A percentile compares a stretch with the other conserved stretches of the same genome.
phyloP scores from a whole-genome alignment of 2,797 vertebrate genomes.

The Ficedula albicollis region DNA sequence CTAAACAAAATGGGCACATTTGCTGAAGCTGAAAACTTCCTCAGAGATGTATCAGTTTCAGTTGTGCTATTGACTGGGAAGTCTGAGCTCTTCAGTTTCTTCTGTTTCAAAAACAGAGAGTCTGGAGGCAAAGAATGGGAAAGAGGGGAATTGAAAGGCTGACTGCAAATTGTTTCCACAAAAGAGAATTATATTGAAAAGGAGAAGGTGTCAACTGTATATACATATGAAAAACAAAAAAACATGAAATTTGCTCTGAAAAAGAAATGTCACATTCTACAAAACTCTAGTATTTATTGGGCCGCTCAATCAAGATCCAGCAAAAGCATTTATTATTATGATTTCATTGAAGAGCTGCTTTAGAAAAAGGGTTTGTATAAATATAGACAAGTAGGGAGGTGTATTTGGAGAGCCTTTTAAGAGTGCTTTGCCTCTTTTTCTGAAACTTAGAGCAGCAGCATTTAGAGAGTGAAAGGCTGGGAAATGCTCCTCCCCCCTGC shows the following conservation, averaged over 20 bases:
- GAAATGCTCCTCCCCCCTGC: background rate
- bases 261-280: background rate
- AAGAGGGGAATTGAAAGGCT: background rate
- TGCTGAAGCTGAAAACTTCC: background rate
- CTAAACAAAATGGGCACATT: background rate
- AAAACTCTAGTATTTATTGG: background rate
- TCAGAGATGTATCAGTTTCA: constrained; percentile 3
- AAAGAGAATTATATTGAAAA: background rate
- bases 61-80: background rate
- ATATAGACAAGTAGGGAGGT: background rate
- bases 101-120: background rate
- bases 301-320: background rate
- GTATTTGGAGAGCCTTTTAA: background rate
- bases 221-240: background rate
- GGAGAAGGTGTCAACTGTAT: background rate
- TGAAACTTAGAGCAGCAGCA: background rate
- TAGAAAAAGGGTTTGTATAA: background rate
- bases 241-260: background rate
- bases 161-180: background rate
- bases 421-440: background rate
- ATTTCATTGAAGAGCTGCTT: background rate
- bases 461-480: background rate
- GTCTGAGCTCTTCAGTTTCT: background rate
- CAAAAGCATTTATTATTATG: background rate
- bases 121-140: background rate